These are phyloP conservation scores for Chrysotoxum bicinctum DNA, from an alignment of 2,888 invertebrate species.

Conservation along the genomic window DNA sequence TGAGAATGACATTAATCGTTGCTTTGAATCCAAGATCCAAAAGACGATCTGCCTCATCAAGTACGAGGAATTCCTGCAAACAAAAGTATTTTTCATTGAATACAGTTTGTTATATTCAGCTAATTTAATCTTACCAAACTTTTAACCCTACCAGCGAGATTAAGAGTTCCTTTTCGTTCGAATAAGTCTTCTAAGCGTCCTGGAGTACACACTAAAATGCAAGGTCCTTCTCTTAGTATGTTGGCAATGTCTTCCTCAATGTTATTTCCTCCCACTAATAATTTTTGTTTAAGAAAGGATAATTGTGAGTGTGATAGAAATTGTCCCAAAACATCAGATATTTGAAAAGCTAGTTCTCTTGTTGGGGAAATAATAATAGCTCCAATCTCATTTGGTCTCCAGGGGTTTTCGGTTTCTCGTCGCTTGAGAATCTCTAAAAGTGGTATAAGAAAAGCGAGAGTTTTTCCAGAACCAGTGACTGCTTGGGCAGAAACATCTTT, in stretches of 20 bases:
- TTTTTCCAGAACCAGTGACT: slow-evolving; percentile 99
- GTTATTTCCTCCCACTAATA: slow-evolving; percentile 92
- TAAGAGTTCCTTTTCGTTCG: slow-evolving; percentile 86
- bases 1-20: slow-evolving; percentile 92
- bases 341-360: slow-evolving; percentile 96
- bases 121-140: slow-evolving; percentile 85
- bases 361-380: slow-evolving; percentile 97
- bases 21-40: slow-evolving; percentile 95
- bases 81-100: neutral
- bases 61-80: slow-evolving; percentile 91
- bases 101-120: neutral
- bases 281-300: slow-evolving; percentile 83
- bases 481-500: slow-evolving; percentile 99
- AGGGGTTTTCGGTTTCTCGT: slow-evolving; percentile 84
- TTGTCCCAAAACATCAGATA: slow-evolving; percentile 85
- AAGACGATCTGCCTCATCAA: slow-evolving; percentile 98
- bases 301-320: slow-evolving; percentile 83
- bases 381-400: slow-evolving; percentile 90
- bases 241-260: slow-evolving; percentile 88
- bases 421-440: slow-evolving; percentile 91
- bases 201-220: slow-evolving; percentile 96
- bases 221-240: slow-evolving; percentile 87
- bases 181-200: slow-evolving; percentile 95
- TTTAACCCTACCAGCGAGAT: slow-evolving; percentile 88
- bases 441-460: slow-evolving; percentile 96